phyloP scores from a whole-genome alignment of 1,140 invertebrate species.

The Neuroterus valhalla region DNA sequence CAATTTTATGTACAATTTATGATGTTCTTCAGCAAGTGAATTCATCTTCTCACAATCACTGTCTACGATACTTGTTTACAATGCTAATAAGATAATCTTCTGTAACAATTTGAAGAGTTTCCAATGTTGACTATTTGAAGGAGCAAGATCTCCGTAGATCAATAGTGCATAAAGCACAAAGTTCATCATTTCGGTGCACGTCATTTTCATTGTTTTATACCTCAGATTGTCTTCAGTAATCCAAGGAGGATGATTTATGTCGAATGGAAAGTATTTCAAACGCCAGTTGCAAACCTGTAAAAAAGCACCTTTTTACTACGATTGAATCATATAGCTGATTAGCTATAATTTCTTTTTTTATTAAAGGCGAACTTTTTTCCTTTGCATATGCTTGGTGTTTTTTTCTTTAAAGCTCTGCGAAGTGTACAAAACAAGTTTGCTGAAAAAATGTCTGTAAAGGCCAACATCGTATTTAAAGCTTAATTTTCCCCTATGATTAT shows the following conservation, averaged over 20 bases:
- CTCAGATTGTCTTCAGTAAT: slow-evolving; percentile 37
- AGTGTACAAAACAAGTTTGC: slow-evolving; percentile 43
- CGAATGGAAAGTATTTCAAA: slow-evolving; percentile 36
- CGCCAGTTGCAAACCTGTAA: slow-evolving; percentile 39
- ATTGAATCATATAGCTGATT: slow-evolving; percentile 38
- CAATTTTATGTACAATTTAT: slow-evolving; percentile 42
- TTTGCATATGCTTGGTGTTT: neutral
- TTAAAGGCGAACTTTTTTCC: slow-evolving; percentile 38
- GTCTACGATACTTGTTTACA: slow-evolving; percentile 34
- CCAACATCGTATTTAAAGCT: slow-evolving; percentile 46
- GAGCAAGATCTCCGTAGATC: slow-evolving; percentile 47
- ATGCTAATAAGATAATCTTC: slow-evolving; percentile 43
- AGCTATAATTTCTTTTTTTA: slow-evolving; percentile 27
- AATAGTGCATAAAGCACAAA: slow-evolving; percentile 46
- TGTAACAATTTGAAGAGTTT: slow-evolving; percentile 38
- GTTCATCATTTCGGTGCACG: slow-evolving; percentile 47
- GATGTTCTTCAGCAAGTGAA: slow-evolving; percentile 47
- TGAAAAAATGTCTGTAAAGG: slow-evolving; percentile 40
- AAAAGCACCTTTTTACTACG: slow-evolving; percentile 38
- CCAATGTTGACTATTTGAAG: slow-evolving; percentile 42
- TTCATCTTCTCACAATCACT: slow-evolving; percentile 37
- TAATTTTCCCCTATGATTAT: slow-evolving; percentile 53
- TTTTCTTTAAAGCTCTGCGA: slow-evolving; percentile 35
- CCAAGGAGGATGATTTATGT: slow-evolving; percentile 43
- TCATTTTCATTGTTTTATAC: slow-evolving; percentile 45